Evolutionary conservation across 30 jellyfish, hydroid and myxozoan species (phyloP).

Genomic region (Chrysaora quinquecirrha): DNA sequence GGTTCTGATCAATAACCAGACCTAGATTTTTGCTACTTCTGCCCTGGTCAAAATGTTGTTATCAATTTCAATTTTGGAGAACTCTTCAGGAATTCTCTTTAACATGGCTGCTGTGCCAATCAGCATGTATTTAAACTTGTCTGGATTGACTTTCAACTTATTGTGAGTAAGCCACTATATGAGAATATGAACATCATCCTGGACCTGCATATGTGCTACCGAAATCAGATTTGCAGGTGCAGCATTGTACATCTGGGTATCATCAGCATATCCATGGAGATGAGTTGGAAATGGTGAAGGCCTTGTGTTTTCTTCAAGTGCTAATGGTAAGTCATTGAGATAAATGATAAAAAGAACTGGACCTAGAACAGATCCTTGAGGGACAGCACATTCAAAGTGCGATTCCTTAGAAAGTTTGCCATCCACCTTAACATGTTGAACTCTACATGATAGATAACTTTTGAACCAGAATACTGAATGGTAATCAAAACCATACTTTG

Average conservation of each 20-base stretch:
- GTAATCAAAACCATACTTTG: no score
- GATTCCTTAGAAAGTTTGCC: no score
- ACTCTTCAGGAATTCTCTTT: slow-evolving; percentile 61
- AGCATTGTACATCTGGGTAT: slow-evolving; percentile 68
- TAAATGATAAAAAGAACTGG: slow-evolving; percentile 34
- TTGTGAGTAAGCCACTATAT: slow-evolving; percentile 40
- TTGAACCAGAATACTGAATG: no score
- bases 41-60: slow-evolving; percentile 64
- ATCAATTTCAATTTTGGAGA: slow-evolving; percentile 57
- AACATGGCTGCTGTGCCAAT: slow-evolving; percentile 63
- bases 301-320: slow-evolving; percentile 57
- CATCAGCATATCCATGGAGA: slow-evolving; percentile 69
- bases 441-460: no score
- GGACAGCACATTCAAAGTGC: slow-evolving; percentile 58
- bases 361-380: slow-evolving; percentile 75
- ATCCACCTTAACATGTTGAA: no score
- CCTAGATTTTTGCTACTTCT: slow-evolving; percentile 50
- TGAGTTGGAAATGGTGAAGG: slow-evolving; percentile 60
- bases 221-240: slow-evolving; percentile 58
- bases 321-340: slow-evolving; percentile 55
- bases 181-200: slow-evolving; percentile 54
- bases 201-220: slow-evolving; percentile 64
- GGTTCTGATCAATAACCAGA: slow-evolving; percentile 58
- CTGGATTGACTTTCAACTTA: slow-evolving; percentile 58
- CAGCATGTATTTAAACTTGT: slow-evolving; percentile 53